These are phyloP conservation scores for Germaria angustata DNA, from an alignment of 2,888 invertebrate genomes.

Conservation along the genomic window DNA sequence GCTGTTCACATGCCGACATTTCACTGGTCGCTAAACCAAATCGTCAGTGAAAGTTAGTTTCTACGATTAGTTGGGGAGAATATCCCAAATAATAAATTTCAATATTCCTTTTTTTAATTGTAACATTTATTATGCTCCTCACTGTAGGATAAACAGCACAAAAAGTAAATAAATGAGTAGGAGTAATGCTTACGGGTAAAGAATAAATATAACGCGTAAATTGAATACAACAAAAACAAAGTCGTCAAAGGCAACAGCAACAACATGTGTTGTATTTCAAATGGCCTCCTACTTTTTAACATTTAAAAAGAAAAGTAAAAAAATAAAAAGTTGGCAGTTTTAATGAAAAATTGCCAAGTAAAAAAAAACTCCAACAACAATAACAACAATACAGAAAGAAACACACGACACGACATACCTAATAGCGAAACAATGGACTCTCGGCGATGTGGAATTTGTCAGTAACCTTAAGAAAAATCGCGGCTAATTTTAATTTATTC, in stretches of 20 bases:
- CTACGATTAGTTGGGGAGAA: no score
- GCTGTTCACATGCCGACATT: no score
- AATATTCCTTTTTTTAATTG: no score
- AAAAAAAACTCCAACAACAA: constrained; percentile 59
- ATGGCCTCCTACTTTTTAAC: neutral
- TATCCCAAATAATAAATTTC: no score
- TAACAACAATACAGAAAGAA: no score
- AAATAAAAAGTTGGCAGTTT: constrained; percentile 59
- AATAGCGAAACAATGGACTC: constrained; percentile 78
- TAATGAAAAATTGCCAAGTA: constrained; percentile 61
- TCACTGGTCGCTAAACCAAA: no score
- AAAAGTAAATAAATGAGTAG: constrained; percentile 46
- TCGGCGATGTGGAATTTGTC: constrained; percentile 50
- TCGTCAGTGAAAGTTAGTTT: no score
- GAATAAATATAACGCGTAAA: constrained; percentile 62
- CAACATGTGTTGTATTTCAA: neutral
- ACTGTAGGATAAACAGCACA: constrained; percentile 27
- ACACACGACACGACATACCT: constrained; percentile 68
- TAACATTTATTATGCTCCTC: neutral
- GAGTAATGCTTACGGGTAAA: constrained; percentile 58
- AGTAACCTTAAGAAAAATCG: constrained; percentile 74
- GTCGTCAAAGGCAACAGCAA: constrained; percentile 3
- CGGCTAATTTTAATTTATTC: constrained; percentile 79
- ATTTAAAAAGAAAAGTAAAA: constrained; percentile 19
- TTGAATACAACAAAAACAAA: constrained; percentile 61